Conservation (phyloP, 2,888 invertebrate species). For the Xanthorhoe designata region DNA sequence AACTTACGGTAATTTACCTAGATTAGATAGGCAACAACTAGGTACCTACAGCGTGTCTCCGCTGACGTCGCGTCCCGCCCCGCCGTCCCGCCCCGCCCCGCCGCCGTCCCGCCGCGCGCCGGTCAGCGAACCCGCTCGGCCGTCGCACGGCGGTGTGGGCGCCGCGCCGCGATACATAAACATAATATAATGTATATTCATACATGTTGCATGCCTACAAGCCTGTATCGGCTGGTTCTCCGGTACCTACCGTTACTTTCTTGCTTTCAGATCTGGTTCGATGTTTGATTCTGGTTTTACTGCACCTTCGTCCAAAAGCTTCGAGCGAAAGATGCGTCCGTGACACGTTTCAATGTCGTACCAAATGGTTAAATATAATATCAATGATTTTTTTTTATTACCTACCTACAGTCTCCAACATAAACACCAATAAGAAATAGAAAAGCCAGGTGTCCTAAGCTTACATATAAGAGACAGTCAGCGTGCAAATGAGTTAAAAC, state of each 20-base stretch:
- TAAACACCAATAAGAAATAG: no score
- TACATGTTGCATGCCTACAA: constrained; percentile 27
- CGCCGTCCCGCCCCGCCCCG: constrained; percentile 34
- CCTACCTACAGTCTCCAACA: no score
- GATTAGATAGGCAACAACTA: not conserved
- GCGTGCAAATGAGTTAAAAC: no score
- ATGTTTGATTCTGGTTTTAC: constrained; percentile 62
- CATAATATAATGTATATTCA: constrained; percentile 26
- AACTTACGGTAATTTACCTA: not conserved
- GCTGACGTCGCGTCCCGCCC: not conserved
- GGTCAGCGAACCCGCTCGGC: constrained; percentile 39
- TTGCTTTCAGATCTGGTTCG: constrained; percentile 67
- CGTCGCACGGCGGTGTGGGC: constrained; percentile 20
- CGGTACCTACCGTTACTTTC: constrained; percentile 67
- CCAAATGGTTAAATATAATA: not conserved
- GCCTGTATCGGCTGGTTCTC: constrained; percentile 54
- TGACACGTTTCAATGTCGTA: constrained; percentile 1
- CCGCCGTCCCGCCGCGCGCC: constrained; percentile 17
- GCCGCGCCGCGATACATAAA: constrained; percentile 37
- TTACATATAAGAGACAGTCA: no score
- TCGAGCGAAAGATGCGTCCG: constrained; percentile 5
- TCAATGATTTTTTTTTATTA: no score
- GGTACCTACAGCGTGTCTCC: not conserved
- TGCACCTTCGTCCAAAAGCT: constrained; percentile 19
- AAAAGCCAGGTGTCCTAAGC: no score